These are phyloP conservation scores for Chaetura pelagica DNA, from an alignment of 2,113 vertebrate genomes.

Conservation along the genomic window DNA sequence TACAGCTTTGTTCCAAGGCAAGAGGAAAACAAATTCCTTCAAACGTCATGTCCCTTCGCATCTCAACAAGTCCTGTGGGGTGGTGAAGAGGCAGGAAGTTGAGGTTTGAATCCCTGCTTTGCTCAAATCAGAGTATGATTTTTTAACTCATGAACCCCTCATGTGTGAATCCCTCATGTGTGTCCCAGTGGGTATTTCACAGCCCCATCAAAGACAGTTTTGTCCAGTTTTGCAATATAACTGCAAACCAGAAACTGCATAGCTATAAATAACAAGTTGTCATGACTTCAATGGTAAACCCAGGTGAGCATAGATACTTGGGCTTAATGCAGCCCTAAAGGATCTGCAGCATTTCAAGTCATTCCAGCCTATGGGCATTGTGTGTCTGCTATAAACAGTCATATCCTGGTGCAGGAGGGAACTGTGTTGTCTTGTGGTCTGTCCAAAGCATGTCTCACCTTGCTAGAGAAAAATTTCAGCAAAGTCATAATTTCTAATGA, in stretches of 20 bases:
- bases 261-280: background rate
- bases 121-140: background rate
- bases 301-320: background rate
- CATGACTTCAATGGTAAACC: background rate
- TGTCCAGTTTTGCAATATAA: background rate
- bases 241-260: background rate
- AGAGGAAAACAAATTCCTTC: background rate
- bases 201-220: background rate
- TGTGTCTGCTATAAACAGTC: background rate
- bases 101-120: background rate
- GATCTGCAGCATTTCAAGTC: background rate
- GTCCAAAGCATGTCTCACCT: background rate
- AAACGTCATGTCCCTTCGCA: background rate
- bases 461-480: background rate
- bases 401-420: background rate
- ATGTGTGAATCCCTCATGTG: background rate
- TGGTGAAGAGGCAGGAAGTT: background rate
- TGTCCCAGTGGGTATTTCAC: background rate
- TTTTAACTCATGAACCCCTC: background rate
- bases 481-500: background rate
- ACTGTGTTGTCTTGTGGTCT: background rate
- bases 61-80: background rate
- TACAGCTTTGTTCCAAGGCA: background rate
- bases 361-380: background rate
- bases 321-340: background rate